Conservation (phyloP, 1,140 invertebrate species). For the Colletes latitarsis region DNA sequence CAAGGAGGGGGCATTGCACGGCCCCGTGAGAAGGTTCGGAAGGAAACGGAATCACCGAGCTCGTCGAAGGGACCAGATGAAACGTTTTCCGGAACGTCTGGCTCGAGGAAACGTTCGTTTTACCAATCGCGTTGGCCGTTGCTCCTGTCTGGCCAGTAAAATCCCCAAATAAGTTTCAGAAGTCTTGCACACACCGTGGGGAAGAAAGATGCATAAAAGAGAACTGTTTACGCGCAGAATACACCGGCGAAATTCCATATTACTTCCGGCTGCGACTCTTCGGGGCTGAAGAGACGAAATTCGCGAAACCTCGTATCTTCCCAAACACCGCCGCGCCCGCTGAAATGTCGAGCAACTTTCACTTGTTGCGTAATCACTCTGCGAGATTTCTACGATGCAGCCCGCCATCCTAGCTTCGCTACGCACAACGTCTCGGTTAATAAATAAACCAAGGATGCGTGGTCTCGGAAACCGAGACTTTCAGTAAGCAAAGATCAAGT, state of each 20-base stretch:
- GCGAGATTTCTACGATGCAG: conserved; percentile 12
- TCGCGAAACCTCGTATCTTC: conserved; percentile 14
- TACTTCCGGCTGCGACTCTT: background rate
- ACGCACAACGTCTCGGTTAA: background rate
- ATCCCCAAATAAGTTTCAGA: conserved; percentile 23
- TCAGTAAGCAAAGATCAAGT: too few relatives aligned
- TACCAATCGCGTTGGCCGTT: conserved; percentile 19
- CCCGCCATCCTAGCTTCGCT: background rate
- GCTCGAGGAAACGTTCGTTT: background rate
- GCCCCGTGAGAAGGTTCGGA: background rate
- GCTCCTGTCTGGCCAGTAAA: conserved; percentile 9
- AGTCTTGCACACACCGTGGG: background rate
- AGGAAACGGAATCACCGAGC: background rate
- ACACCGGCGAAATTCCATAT: background rate
- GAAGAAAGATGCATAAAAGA: background rate
- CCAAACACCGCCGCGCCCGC: conserved; percentile 1
- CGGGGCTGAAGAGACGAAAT: background rate
- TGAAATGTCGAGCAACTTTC: conserved; percentile 36
- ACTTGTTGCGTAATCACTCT: conserved; percentile 36
- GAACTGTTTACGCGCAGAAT: background rate
- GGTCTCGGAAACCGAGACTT: too few relatives aligned
- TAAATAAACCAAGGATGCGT: too few relatives aligned
- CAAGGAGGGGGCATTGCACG: too few relatives aligned
- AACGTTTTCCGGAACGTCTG: conserved; percentile 15
- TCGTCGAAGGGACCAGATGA: background rate